Base-by-base conservation (phyloP, 2,888 invertebrate species). In the Zygaena filipendulae region DNA sequence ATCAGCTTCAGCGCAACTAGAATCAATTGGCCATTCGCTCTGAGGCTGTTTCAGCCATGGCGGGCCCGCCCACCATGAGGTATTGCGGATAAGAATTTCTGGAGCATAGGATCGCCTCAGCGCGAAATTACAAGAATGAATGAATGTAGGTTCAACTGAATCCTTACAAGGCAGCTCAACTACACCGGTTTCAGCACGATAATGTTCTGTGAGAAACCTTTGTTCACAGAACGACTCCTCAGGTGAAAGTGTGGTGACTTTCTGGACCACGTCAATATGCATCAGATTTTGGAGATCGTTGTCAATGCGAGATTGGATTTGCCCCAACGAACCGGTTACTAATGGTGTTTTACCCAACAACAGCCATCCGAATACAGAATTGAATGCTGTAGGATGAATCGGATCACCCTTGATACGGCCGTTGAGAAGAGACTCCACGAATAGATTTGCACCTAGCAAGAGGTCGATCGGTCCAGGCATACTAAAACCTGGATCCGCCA, bases 401-500 rank as follows among this genome's bases (percentile, higher is more conserved):
- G 25, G 10, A 14, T 20, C n/a, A 16, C 32, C 27, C 8, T 27
- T 21, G 2, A 34, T 9, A 9, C 25, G 22, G 18, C 21, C 21
- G 9, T 5, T 20, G 10, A 29, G 20, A 7, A 29, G 28, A 3
- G 25, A 20, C 7, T 28, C 13, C 2, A 23, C 25, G 9, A 36
- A 30, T 6, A 34, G 26, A 20, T 36, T 34, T 5, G 36, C 36
- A 10, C 28, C 34, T 9, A 36, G 19, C 11, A 36, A 11, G n/a
- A 36, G 14, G 12, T 36, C 36, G 21, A 36, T 31, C 3, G 34
- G 23, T 12, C 34, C 31, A 20, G 36, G 34, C 14, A 25, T 29
- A 18, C 29, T 16, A 21, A 29, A 35, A 3, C 22, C 23, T 11
- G 38, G 36, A 25, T 39, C 39, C 2, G 39, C 36, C 22, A 39